These are phyloP conservation scores for Pelecanoides urinatrix DNA, from an alignment of 2,113 vertebrate genomes.

Conservation along the genomic window DNA sequence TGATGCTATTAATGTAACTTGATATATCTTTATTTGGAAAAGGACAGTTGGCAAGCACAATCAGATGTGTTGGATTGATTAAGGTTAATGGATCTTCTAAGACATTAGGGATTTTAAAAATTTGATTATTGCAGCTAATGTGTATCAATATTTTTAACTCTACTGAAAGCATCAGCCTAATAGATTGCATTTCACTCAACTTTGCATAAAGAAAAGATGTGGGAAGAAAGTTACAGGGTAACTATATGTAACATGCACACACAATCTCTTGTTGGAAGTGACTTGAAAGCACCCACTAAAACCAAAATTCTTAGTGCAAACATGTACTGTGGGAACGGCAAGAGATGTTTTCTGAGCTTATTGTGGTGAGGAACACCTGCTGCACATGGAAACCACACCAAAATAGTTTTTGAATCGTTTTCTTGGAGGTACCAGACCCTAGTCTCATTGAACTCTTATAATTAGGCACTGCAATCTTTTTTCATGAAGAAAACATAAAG, in stretches of 20 bases:
- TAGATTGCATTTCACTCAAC: background rate
- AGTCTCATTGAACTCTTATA: background rate
- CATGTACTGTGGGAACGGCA: background rate
- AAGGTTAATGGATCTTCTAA: conserved; percentile 43
- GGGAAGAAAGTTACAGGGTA: background rate
- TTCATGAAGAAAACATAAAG: background rate
- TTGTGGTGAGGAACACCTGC: background rate
- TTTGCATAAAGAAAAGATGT: background rate
- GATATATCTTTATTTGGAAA: background rate
- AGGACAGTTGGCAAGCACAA: background rate
- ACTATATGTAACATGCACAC: background rate
- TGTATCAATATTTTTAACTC: conserved; percentile 19
- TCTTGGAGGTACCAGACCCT: background rate
- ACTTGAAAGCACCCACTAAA: background rate
- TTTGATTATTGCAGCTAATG: background rate
- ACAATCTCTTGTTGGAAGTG: background rate
- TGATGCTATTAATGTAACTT: background rate
- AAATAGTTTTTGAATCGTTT: background rate
- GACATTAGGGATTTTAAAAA: background rate
- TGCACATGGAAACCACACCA: background rate
- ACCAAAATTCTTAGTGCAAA: background rate
- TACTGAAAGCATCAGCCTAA: background rate
- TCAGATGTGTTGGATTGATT: conserved; percentile 23
- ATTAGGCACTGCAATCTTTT: background rate
- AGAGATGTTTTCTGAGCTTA: background rate